Evolutionary conservation across 2,888 invertebrate genomes (phyloP), one percentile per base, ranked within the genome.

Genomic region (Anarsia innoxiella): DNA sequence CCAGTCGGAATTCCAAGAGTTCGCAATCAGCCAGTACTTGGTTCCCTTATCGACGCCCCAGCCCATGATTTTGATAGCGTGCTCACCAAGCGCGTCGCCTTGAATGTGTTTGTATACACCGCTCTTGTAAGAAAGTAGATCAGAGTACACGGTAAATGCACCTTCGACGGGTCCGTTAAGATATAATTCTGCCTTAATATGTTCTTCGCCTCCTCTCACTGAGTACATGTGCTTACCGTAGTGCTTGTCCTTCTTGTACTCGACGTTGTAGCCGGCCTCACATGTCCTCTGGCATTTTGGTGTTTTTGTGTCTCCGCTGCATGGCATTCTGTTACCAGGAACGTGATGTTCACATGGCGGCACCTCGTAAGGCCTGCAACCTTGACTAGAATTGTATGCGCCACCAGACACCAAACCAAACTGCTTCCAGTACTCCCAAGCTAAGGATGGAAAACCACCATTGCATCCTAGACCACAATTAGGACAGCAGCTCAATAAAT

Each of bases 321-420:
- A 94, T 0, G 91, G 83, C 50, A 90, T 87, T 34, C 93, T 86
- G 31, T 89, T 87, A 1, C 96, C 96, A 37, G 91, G 91, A 0
- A 92, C 90, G 69, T 97, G 96, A 69, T 97, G 97, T 65, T 96
- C 96, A 68, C 97, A 97, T 0, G 95, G 93, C 5, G 88, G 79
- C 47, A 97, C 92, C 58, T 89, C 89, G 66, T 97, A 97, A 0
- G 96, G 96, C 49, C 89, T 88, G 75, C 97, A 97, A 6, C 97
- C 96, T 86, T 90, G 89, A 23, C 86, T 80, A 0, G 92, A 91
- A 46, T 89, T 89, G 66, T 89, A 96, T 44, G 89, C 86, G 1
- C 96, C 96, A 28, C 97, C 97, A 32, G 94, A 94, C 1, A 97
- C 97, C 33, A 97, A 82, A 2, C 97, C 97, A 32, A 88, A 88